Conservation (phyloP, 2,888 invertebrate species). For the Erebia ligea region DNA sequence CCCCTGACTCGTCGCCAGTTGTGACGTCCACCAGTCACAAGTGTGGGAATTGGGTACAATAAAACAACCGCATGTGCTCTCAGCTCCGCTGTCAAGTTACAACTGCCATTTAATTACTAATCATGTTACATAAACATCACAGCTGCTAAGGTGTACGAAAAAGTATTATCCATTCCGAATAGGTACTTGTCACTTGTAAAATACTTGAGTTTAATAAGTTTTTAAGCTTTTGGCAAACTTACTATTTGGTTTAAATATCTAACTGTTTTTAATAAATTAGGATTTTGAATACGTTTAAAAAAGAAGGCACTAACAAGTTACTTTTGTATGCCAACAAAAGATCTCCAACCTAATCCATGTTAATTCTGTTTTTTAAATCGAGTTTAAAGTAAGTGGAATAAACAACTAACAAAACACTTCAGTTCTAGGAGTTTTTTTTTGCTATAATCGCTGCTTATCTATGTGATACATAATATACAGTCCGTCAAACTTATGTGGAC, state of each 20-base stretch:
- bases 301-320: background rate
- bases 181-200: background rate
- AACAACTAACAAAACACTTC: background rate
- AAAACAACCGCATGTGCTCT: no score
- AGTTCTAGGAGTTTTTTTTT: background rate
- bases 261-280: background rate
- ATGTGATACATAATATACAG: no score
- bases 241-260: background rate
- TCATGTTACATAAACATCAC: no score
- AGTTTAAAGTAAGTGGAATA: background rate
- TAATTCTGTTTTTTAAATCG: background rate
- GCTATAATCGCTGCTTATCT: no score
- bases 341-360: background rate
- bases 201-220: constrained; percentile 5
- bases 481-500: no score
- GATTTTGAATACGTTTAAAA: background rate
- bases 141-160: background rate
- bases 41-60: no score
- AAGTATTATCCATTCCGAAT: no score
- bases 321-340: no score
- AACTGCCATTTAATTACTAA: no score
- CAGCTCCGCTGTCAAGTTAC: no score
- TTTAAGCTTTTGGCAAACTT: constrained; percentile 12
- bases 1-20: no score
- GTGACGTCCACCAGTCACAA: no score